phyloP scores from a whole-genome alignment of 2,113 vertebrate genomes.

The Scomber scombrus region DNA sequence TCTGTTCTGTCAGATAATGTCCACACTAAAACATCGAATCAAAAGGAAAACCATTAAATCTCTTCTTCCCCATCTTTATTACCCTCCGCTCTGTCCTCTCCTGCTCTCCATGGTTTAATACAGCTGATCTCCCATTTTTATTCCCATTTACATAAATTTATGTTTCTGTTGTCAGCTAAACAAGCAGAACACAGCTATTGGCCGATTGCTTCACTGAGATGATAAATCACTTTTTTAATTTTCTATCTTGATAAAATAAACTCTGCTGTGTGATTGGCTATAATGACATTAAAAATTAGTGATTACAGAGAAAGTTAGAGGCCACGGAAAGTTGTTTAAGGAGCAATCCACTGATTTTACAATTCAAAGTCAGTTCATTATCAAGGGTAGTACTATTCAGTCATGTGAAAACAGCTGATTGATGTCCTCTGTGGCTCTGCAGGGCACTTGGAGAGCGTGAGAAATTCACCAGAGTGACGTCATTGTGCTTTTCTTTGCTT shows the following conservation, averaged over 20 bases:
- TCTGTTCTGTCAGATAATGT: neutral
- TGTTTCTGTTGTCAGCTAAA: constrained; percentile 44
- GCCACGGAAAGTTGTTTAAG: neutral
- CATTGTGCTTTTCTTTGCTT: neutral
- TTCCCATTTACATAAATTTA: constrained; percentile 28
- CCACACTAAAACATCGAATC: neutral
- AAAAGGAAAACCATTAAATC: neutral
- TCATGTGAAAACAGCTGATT: neutral
- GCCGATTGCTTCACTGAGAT: constrained; percentile 23
- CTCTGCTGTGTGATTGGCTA: constrained; percentile 17
- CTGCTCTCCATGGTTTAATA: neutral
- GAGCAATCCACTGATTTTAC: neutral
- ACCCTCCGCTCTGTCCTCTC: neutral
- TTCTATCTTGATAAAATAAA: constrained; percentile 30
- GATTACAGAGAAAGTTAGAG: neutral
- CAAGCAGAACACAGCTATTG: constrained; percentile 32
- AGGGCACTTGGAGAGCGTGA: too few species aligned
- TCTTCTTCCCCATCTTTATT: neutral
- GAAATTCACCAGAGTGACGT: too few species aligned
- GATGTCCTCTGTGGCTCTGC: too few species aligned
- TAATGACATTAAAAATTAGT: constrained; percentile 29
- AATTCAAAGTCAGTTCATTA: neutral
- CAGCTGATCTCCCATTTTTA: constrained; percentile 19
- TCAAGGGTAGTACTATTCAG: neutral
- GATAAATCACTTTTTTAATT: constrained; percentile 31